Conservation (phyloP, 1,140 invertebrate genomes). For the Metopolophium dirhodum region DNA sequence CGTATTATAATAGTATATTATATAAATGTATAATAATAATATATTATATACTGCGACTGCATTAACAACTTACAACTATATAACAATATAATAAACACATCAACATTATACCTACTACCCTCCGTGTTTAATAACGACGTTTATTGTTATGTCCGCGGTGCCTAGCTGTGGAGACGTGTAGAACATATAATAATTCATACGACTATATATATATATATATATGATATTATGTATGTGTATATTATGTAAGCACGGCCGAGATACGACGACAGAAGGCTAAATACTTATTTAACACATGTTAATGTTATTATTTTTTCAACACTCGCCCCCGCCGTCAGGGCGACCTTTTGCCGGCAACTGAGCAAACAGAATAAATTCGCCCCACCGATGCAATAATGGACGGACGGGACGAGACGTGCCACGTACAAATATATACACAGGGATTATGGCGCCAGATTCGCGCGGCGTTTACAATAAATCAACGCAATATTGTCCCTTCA, state of each 20-base stretch:
- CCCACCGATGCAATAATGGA: not conserved
- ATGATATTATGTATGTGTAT: not conserved
- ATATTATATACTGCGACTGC: too few species aligned
- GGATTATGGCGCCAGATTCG: slow-evolving; percentile 49
- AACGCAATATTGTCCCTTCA: slow-evolving; percentile 48
- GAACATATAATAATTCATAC: not conserved
- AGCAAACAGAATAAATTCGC: slow-evolving; percentile 47
- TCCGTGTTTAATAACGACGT: not conserved
- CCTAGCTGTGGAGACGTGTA: not conserved
- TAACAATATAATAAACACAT: too few species aligned
- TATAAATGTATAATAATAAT: too few species aligned
- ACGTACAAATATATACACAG: slow-evolving; percentile 48
- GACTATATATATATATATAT: not conserved
- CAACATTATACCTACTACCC: not conserved
- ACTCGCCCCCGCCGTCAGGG: not conserved
- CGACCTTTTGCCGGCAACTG: slow-evolving; percentile 41
- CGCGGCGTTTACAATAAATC: slow-evolving; percentile 38
- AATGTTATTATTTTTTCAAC: slow-evolving; percentile 33
- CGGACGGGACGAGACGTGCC: slow-evolving; percentile 10
- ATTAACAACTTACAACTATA: too few species aligned
- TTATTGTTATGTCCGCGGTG: not conserved
- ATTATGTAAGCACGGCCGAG: not conserved
- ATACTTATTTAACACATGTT: slow-evolving; percentile 57
- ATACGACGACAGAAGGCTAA: slow-evolving; percentile 51
- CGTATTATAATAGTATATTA: too few species aligned